A percentile compares a stretch with the other conserved stretches of the same genome.
phyloP scores from a whole-genome alignment of 2,113 vertebrate species.

The Tragulus kanchil region DNA sequence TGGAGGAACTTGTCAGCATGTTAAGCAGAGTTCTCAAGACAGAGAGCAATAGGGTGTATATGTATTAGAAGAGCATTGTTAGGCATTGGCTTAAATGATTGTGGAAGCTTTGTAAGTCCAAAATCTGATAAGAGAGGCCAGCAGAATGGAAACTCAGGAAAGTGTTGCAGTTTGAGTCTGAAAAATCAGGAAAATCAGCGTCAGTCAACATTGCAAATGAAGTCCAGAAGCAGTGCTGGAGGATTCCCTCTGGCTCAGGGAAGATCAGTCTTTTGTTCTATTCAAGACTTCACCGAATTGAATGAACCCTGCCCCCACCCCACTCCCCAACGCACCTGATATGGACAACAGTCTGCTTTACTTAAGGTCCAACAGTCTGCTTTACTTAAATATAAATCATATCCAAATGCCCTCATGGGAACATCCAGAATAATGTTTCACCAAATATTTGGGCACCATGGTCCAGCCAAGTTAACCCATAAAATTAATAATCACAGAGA shows the following conservation, averaged over 20 bases:
- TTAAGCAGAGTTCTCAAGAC: neutral
- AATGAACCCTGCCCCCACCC: neutral
- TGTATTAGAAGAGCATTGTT: neutral
- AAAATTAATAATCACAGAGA: neutral
- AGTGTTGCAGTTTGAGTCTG: neutral
- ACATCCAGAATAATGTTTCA: neutral
- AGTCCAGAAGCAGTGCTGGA: neutral
- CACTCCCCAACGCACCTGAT: neutral
- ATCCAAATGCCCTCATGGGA: neutral
- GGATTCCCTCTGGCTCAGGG: neutral
- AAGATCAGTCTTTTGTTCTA: neutral
- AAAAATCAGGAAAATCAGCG: neutral
- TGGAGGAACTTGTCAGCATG: neutral
- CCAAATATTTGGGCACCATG: neutral
- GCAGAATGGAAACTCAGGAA: neutral
- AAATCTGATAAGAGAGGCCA: neutral
- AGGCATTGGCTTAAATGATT: neutral
- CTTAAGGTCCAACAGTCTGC: neutral
- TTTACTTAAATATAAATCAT: neutral
- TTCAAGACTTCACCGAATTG: neutral
- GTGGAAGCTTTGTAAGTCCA: neutral
- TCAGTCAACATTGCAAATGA: neutral
- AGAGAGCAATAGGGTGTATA: neutral
- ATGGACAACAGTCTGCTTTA: neutral
- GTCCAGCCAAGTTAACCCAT: neutral